Percentiles rank a stretch among this genome's conserved stretches.
Evolutionary conservation across 1,140 invertebrate genomes (phyloP).

Genomic region (Drosophila lini): DNA sequence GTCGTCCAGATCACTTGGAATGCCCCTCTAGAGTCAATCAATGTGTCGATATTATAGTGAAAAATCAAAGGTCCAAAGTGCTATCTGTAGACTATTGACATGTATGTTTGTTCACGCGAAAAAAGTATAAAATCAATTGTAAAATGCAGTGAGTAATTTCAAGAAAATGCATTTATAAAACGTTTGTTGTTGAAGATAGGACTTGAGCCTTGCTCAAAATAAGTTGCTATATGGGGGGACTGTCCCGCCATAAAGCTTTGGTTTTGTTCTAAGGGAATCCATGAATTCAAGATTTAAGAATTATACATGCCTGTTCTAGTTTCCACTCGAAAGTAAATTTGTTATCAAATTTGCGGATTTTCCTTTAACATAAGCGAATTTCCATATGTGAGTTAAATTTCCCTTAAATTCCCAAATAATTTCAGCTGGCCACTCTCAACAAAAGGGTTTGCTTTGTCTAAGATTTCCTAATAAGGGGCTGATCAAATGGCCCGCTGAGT

Average conservation of each 20-base stretch:
- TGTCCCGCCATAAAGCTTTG: no score
- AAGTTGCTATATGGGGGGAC: neutral
- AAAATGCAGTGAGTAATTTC: neutral
- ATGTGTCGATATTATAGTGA: conserved; percentile 1
- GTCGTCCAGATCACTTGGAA: neutral
- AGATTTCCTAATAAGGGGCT: no score
- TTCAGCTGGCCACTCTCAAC: no score
- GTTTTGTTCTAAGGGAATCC: neutral
- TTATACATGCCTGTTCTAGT: no score
- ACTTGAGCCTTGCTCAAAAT: neutral
- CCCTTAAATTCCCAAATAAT: no score
- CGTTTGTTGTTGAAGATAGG: no score
- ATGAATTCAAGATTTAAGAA: neutral
- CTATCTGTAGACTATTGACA: neutral
- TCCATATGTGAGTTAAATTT: no score
- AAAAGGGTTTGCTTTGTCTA: no score
- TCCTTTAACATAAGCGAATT: no score
- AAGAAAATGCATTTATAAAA: neutral
- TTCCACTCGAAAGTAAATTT: no score
- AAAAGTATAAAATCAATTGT: neutral
- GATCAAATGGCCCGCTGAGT: no score
- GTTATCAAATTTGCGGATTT: no score
- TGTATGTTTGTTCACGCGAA: neutral
- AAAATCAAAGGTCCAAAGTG: neutral
- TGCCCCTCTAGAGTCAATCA: neutral